phyloP scores from a whole-genome alignment of 2,888 invertebrate genomes.

The Tuberolachnus salignus region DNA sequence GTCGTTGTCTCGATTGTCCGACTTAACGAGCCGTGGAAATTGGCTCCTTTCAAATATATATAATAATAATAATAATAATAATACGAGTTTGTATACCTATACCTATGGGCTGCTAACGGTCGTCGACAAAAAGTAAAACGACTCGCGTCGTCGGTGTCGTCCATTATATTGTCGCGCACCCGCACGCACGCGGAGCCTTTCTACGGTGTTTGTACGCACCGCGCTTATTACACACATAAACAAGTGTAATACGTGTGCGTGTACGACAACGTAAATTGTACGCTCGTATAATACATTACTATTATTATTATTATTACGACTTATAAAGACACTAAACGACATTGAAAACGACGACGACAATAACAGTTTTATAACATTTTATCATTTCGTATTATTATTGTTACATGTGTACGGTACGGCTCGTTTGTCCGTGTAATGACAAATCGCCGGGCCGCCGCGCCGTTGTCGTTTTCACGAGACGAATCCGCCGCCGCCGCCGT shows the following conservation, averaged over 20 bases:
- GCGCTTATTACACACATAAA: too few relatives aligned
- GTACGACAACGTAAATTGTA: not conserved
- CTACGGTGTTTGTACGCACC: too few relatives aligned
- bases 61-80: too few relatives aligned
- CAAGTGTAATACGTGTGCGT: not conserved
- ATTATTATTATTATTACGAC: not conserved
- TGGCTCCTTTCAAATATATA: constrained; percentile 31
- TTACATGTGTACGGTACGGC: constrained; percentile 3
- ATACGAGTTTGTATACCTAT: too few relatives aligned
- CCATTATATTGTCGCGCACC: not conserved
- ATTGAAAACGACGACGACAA: constrained; percentile 44
- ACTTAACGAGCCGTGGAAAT: constrained; percentile 54
- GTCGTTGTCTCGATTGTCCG: constrained; percentile 28
- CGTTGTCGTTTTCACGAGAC: too few relatives aligned
- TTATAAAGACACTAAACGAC: constrained; percentile 23
- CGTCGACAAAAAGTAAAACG: constrained; percentile 37
- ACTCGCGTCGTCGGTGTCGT: constrained; percentile 14
- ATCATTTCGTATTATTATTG: too few relatives aligned
- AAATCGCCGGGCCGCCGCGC: not conserved
- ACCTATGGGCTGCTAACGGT: not conserved
- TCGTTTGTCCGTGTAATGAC: constrained; percentile 38
- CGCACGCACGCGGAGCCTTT: not conserved
- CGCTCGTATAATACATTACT: too few relatives aligned
- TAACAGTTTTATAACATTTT: constrained; percentile 20
- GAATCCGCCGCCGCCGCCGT: not conserved